A percentile compares a stretch with the other conserved stretches of the same genome.
These are phyloP conservation scores for Crenichthys baileyi DNA, from an alignment of 2,797 vertebrate species.

Conservation along the genomic window DNA sequence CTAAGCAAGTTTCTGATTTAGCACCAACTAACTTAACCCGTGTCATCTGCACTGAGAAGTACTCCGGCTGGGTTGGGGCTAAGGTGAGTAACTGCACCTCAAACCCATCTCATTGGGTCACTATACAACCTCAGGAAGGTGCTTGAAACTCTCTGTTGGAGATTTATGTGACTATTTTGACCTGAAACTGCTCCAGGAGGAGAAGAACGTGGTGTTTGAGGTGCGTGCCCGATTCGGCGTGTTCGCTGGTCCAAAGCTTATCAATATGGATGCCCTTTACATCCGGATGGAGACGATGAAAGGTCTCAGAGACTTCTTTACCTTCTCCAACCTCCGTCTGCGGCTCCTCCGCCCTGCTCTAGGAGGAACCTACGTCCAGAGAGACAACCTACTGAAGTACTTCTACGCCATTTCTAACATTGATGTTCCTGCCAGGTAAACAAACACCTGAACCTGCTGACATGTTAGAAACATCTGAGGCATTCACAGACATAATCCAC, in stretches of 20 bases:
- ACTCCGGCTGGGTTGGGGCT: constrained; percentile 90
- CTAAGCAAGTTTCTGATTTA: constrained; percentile 91
- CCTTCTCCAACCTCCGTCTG: constrained; percentile 93
- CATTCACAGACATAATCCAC: background rate
- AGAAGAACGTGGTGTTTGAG: constrained; percentile 94
- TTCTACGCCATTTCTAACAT: constrained; percentile 98
- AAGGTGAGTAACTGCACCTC: constrained; percentile 71
- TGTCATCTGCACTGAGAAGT: constrained; percentile 98
- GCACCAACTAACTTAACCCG: constrained; percentile 89
- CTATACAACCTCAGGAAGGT: background rate
- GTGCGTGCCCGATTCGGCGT: constrained; percentile 92
- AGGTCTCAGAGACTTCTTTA: constrained; percentile 96
- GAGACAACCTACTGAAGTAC: constrained; percentile 92
- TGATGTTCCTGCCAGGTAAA: constrained; percentile 93
- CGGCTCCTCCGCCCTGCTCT: constrained; percentile 91
- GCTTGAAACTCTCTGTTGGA: background rate
- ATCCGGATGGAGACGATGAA: constrained; percentile 96
- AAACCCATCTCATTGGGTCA: background rate
- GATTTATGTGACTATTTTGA: background rate
- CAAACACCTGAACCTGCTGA: background rate
- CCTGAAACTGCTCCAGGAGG: constrained; percentile 70
- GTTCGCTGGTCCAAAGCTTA: constrained; percentile 92
- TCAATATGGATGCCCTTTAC: constrained; percentile 93
- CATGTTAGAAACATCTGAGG: constrained; percentile 4
- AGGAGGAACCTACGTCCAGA: constrained; percentile 94